Percentiles rank a stretch among this genome's conserved stretches.
These are phyloP conservation scores for Elgonia sp. DNA, from an alignment of 2,888 invertebrate genomes.

Conservation along the genomic window DNA sequence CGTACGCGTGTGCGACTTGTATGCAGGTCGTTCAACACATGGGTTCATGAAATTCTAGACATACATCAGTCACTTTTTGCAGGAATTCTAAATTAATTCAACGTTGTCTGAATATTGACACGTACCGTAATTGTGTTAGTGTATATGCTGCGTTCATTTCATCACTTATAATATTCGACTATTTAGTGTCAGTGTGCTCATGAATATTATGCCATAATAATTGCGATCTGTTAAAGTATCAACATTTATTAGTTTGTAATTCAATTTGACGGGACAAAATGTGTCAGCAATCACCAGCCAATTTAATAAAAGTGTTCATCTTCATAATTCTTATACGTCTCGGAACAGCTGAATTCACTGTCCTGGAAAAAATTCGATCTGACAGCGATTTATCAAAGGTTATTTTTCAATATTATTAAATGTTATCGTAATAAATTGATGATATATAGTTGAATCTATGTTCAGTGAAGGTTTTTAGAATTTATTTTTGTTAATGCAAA, in stretches of 20 bases:
- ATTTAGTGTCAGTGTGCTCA: constrained; percentile 8
- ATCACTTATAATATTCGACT: not conserved
- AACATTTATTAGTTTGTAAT: constrained; percentile 1
- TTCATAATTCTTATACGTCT: constrained; percentile 57
- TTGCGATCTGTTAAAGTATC: constrained; percentile 15
- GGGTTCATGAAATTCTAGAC: not conserved
- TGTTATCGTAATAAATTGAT: too few species aligned
- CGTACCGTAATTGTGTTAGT: not conserved
- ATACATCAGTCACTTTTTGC: constrained; percentile 14
- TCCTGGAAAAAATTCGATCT: constrained; percentile 84
- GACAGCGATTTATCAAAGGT: constrained; percentile 85
- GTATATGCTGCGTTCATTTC: not conserved
- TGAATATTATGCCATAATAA: constrained; percentile 30
- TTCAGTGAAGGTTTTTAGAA: too few species aligned
- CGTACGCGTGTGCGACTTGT: constrained; percentile 78
- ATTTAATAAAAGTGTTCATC: constrained; percentile 60
- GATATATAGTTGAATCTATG: too few species aligned
- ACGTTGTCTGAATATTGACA: not conserved
- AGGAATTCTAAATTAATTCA: not conserved
- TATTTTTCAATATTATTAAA: not conserved
- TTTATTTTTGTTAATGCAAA: too few species aligned
- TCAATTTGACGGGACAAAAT: constrained; percentile 41
- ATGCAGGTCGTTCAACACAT: constrained; percentile 28
- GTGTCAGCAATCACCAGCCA: constrained; percentile 20
- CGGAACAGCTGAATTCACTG: constrained; percentile 78